Evolutionary conservation across 2,797 vertebrate species (phyloP).

Genomic region (Parambassis ranga): DNA sequence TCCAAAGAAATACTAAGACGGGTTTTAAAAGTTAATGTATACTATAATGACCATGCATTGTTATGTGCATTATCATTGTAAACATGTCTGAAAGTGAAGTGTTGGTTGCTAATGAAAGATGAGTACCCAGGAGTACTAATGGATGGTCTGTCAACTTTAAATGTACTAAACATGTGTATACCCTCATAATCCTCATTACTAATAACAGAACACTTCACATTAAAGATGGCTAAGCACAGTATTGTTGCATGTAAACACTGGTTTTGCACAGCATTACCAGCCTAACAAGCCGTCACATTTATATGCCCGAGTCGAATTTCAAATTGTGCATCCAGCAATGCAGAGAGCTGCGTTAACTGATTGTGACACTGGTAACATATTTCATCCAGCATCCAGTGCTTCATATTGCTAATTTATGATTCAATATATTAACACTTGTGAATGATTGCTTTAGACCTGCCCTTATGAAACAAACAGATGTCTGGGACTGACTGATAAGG

Average conservation of each 20-base stretch:
- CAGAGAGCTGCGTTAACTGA: slow-evolving; percentile 17
- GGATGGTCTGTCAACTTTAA: slow-evolving; percentile 4
- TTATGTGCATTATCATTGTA: slow-evolving; percentile 22
- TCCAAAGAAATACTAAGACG: slow-evolving; percentile 74
- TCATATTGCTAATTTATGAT: slow-evolving; percentile 31
- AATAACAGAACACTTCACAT: slow-evolving; percentile 11
- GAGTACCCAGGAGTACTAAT: slow-evolving; percentile 16
- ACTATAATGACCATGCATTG: slow-evolving; percentile 19
- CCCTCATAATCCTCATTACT: slow-evolving; percentile 2
- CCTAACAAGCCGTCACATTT: background rate
- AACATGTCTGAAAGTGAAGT: slow-evolving; percentile 27
- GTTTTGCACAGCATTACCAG: slow-evolving; percentile 10
- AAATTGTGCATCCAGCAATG: background rate
- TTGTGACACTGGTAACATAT: slow-evolving; percentile 21
- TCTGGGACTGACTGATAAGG: slow-evolving; percentile 24
- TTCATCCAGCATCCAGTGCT: slow-evolving; percentile 28
- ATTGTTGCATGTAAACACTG: slow-evolving; percentile 24
- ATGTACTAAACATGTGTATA: slow-evolving; percentile 2
- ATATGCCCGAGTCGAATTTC: slow-evolving; percentile 11
- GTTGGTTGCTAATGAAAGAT: slow-evolving; percentile 2
- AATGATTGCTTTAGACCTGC: slow-evolving; percentile 22
- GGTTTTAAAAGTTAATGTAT: slow-evolving; percentile 57
- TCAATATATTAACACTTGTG: slow-evolving; percentile 35
- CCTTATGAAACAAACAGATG: slow-evolving; percentile 3
- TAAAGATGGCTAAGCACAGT: slow-evolving; percentile 16